Base-by-base conservation (phyloP, 23 tunicate species). In the Halocynthia roretzi region DNA sequence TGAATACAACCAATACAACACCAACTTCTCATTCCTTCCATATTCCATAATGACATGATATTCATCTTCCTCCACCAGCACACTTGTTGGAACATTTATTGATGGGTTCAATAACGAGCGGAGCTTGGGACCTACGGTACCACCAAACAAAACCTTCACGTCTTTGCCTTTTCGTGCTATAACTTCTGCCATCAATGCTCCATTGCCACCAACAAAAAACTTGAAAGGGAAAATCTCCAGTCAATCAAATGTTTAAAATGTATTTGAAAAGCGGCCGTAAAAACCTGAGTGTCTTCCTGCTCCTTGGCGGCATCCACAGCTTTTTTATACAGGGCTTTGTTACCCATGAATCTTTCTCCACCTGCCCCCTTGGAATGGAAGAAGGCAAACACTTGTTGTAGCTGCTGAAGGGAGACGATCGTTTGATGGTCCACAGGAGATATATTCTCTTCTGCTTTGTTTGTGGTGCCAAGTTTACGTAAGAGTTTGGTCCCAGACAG, bases 161-260 rank as follows among this genome's bases (percentile, higher is more conserved):
- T 79, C 56, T n/a, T 63, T 70, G 5, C 44, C 44, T 31, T 31
- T 4, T 31, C 44, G 44, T 31, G 58, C 44, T 71, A 78, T 57
- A 76, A 75, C 54, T 63, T 92, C 85, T 51, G 98, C 98, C 82
- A 92, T 92, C 56, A 92, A 68, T n/a, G 98, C 98, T 63, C 82
- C 98, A 78, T 92, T 92, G 49, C 98, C 98, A 78, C 98, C 98
- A 70, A 92, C 76, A 58, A 56, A 85, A 48, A 87, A 80, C 98
- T 92, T 22, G 10, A 71, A 49, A 57, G 61, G 17, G 12, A 67
- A 67, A 11, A 67, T 19, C 14, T 15, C 64, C 17, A 60, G n/a
- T 15, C 17, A 60, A 15, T 0, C 17, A 60, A 60, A 60, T 60
- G 17, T 60, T 17, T 1, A 60, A 60, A 60, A 60, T 1, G 17